Evolutionary conservation across 2,797 vertebrate species (phyloP).

Genomic region (Anabacerthia variegaticeps): DNA sequence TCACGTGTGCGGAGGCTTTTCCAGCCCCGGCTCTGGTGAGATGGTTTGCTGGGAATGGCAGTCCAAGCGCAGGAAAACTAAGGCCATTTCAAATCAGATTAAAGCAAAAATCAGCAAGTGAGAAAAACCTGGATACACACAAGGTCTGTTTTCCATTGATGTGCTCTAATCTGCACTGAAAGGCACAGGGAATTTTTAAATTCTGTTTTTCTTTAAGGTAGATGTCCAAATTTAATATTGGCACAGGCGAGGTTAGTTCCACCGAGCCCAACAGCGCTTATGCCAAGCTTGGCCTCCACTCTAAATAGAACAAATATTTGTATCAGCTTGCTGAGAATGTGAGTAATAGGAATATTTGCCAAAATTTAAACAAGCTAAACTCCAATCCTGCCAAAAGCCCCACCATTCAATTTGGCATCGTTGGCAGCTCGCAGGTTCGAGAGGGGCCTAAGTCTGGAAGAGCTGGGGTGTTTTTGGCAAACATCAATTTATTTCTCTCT

Average conservation of each 20-base stretch:
- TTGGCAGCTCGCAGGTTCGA: conserved; percentile 40
- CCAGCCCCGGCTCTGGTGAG: background rate
- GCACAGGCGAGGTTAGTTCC: background rate
- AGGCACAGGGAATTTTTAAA: background rate
- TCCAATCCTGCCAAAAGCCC: conserved; percentile 50
- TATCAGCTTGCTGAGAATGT: conserved; percentile 62
- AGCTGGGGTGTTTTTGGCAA: conserved; percentile 58
- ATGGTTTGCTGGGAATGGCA: background rate
- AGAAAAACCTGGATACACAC: background rate
- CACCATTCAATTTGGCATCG: conserved; percentile 57
- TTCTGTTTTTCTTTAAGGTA: conserved; percentile 62
- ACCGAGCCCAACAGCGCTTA: background rate
- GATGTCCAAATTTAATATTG: conserved; percentile 47
- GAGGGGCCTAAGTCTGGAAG: conserved; percentile 61
- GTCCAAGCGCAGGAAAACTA: background rate
- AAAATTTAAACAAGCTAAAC: conserved; percentile 64
- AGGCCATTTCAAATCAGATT: conserved; percentile 14
- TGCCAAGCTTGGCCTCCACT: conserved; percentile 56
- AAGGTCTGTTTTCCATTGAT: conserved; percentile 25
- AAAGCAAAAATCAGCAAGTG: conserved; percentile 36
- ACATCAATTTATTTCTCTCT: background rate
- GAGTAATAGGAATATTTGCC: conserved; percentile 59
- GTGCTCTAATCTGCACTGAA: conserved; percentile 8
- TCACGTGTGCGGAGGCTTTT: background rate
- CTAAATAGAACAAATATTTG: conserved; percentile 70